These are phyloP conservation scores for Zophobas atratus DNA, from an alignment of 1,140 invertebrate species.

Conservation along the genomic window DNA sequence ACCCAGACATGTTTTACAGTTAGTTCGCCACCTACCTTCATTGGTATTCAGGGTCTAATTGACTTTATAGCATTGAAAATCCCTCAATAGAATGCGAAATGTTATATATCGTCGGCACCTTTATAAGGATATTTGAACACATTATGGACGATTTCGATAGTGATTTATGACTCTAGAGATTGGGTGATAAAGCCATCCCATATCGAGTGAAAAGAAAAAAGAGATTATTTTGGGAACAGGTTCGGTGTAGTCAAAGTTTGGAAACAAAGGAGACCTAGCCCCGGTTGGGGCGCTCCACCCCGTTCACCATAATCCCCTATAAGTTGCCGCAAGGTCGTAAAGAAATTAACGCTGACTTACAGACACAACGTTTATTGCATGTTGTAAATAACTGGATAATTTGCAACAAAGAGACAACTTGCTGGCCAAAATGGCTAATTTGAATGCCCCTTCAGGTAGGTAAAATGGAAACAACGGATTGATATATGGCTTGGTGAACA, in stretches of 20 bases:
- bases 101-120: constrained; percentile 54
- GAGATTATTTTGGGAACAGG: constrained; percentile 49
- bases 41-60: constrained; percentile 55
- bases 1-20: constrained; percentile 55
- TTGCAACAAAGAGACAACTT: constrained; percentile 18
- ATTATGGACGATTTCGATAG: constrained; percentile 61
- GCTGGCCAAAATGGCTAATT: constrained; percentile 15
- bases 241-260: constrained; percentile 44
- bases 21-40: constrained; percentile 53
- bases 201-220: constrained; percentile 33
- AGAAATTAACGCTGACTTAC: constrained; percentile 18
- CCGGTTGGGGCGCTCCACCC: constrained; percentile 15
- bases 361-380: background rate
- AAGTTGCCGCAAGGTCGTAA: background rate
- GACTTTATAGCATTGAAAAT: constrained; percentile 53
- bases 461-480: constrained; percentile 9
- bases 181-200: constrained; percentile 58
- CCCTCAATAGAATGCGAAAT: constrained; percentile 58
- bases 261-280: constrained; percentile 52
- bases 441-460: constrained; percentile 16
- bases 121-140: constrained; percentile 59
- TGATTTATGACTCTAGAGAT: constrained; percentile 62
- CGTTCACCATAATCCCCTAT: constrained; percentile 8
- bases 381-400: constrained; percentile 31
- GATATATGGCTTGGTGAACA: constrained; percentile 23